phyloP scores from a whole-genome alignment of 2,113 vertebrate genomes.

The Sus scrofa region T2T-Sscrofa CM000812.6:150879001-150879500 shows the following conservation, averaged over 20 bases:
- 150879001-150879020: no score
- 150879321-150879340: background rate
- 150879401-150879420: background rate
- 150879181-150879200: background rate
- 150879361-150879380: background rate
- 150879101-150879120: background rate
- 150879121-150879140: background rate
- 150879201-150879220: background rate
- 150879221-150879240: background rate
- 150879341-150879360: background rate
- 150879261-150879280: rapidly evolving
- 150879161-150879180: background rate
- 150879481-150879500: background rate
- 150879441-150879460: background rate
- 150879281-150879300: background rate
- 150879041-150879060: background rate
- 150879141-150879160: background rate
- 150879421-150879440: background rate
- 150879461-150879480: background rate
- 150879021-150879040: background rate
- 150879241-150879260: background rate
- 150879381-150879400: background rate
- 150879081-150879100: background rate
- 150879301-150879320: background rate
- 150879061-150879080: background rate